Percentiles rank a stretch among this genome's conserved stretches.
Evolutionary conservation across 2,113 vertebrate genomes (phyloP).

Genomic region (Limnothrissa miodon): DNA sequence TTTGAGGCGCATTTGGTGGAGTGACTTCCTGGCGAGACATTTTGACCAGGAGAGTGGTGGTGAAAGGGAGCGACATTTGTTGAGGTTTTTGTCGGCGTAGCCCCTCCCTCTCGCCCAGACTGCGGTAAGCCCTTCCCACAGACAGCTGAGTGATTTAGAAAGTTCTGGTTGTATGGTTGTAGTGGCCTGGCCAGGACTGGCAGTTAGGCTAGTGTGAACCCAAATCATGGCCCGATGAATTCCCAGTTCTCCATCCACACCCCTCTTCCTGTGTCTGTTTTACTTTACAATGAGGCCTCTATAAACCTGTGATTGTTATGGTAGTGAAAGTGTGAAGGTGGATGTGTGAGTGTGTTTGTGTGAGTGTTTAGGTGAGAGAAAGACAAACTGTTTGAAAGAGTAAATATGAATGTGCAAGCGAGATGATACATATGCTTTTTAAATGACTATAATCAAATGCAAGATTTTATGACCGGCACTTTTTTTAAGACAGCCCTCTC

Average conservation of each 20-base stretch:
- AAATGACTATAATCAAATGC: background rate
- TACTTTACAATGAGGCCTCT: background rate
- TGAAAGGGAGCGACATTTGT: background rate
- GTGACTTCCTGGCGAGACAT: background rate
- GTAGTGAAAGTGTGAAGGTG: too few relatives aligned
- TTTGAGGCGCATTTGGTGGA: background rate
- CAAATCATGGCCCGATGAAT: background rate
- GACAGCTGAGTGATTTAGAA: background rate
- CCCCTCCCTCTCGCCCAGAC: background rate
- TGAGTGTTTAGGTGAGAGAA: background rate
- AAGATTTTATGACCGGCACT: conserved; percentile 4
- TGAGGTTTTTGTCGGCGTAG: background rate
- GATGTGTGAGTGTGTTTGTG: background rate
- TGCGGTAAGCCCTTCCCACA: background rate
- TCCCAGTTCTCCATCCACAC: background rate
- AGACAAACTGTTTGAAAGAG: background rate
- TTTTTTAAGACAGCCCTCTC: conserved; percentile 5
- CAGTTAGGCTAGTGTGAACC: background rate
- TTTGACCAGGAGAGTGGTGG: background rate
- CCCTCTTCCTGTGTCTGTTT: background rate
- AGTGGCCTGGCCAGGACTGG: background rate
- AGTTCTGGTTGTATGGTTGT: background rate
- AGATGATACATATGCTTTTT: background rate
- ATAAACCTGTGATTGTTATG: background rate
- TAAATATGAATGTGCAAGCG: background rate